Evolutionary conservation across 1,140 invertebrate genomes (phyloP).

Genomic region (Prorops nasuta): DNA sequence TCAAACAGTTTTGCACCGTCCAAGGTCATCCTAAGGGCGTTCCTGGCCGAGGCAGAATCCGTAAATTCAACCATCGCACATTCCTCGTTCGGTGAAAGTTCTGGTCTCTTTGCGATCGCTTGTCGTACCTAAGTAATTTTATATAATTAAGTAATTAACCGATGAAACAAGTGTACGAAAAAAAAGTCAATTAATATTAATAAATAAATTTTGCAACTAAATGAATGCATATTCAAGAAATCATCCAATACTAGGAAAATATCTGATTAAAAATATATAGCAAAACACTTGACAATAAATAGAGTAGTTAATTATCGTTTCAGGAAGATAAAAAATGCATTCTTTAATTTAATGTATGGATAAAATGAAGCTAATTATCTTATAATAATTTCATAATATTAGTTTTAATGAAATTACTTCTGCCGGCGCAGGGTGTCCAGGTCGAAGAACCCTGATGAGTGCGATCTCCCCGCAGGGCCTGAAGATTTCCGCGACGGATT

Average conservation of each 20-base stretch:
- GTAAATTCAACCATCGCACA: conserved; percentile 90
- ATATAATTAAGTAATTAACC: too few relatives aligned
- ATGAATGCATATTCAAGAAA: too few relatives aligned
- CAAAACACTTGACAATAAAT: too few relatives aligned
- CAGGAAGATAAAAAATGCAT: too few relatives aligned
- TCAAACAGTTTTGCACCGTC: conserved; percentile 50
- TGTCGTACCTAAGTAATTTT: conserved; percentile 63
- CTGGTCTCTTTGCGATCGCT: conserved; percentile 87
- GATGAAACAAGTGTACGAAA: background rate
- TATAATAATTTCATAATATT: background rate
- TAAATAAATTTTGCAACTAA: too few relatives aligned
- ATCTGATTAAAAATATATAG: too few relatives aligned
- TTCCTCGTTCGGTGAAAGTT: conserved; percentile 72
- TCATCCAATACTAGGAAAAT: too few relatives aligned
- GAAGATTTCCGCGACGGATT: conserved; percentile 85
- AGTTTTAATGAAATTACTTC: conserved; percentile 60
- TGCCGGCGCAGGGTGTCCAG: conserved; percentile 82
- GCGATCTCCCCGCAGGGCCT: conserved; percentile 84
- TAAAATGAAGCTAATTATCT: too few relatives aligned
- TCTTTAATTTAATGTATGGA: too few relatives aligned
- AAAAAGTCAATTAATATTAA: conserved; percentile 4
- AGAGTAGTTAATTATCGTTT: too few relatives aligned
- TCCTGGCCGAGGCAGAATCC: conserved; percentile 78
- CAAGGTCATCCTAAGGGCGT: conserved; percentile 66
- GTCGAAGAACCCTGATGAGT: conserved; percentile 78